phyloP scores from a whole-genome alignment of 2,888 invertebrate species.

The Odiellus spinosus region DNA sequence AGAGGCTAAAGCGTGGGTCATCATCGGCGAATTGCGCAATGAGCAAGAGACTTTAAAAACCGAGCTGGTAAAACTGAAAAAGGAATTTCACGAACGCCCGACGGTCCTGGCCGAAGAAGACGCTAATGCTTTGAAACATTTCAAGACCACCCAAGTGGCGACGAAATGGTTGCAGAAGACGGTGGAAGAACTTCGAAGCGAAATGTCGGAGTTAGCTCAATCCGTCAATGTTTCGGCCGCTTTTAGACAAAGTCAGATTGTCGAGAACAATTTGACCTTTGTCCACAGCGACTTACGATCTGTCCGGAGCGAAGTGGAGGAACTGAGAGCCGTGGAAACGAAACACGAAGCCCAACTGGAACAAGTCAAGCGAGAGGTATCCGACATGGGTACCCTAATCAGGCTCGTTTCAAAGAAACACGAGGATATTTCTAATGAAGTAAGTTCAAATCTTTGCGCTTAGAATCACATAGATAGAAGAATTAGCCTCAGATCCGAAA shows the following conservation, averaged over 20 bases:
- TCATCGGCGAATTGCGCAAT: slow-evolving; percentile 8
- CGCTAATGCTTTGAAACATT: slow-evolving; percentile 4
- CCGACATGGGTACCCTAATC: slow-evolving; percentile 23
- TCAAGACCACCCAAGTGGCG: slow-evolving; percentile 10
- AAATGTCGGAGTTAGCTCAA: slow-evolving; percentile 17
- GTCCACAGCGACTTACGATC: slow-evolving; percentile 16
- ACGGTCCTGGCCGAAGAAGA: slow-evolving; percentile 12
- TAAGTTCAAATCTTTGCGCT: slow-evolving; percentile 9
- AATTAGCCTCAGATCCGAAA: too few relatives aligned
- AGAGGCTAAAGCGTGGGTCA: slow-evolving; percentile 5
- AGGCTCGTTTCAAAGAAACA: slow-evolving; percentile 17
- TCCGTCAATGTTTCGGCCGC: slow-evolving; percentile 17
- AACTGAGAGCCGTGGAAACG: slow-evolving; percentile 11
- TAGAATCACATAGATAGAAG: too few relatives aligned
- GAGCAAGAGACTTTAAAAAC: slow-evolving; percentile 15
- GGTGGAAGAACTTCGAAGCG: slow-evolving; percentile 15
- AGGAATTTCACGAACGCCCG: slow-evolving; percentile 10
- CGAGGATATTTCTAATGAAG: slow-evolving; percentile 18
- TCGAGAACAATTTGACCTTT: slow-evolving; percentile 11
- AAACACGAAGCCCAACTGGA: slow-evolving; percentile 11
- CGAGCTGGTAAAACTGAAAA: slow-evolving; percentile 11
- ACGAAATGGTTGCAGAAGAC: slow-evolving; percentile 16
- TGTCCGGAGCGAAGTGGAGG: slow-evolving; percentile 14
- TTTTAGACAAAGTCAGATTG: slow-evolving; percentile 11
- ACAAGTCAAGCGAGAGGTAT: slow-evolving; percentile 22